Base-by-base conservation (phyloP, 2,113 vertebrate genomes). In the Ptyas mucosa region DNA sequence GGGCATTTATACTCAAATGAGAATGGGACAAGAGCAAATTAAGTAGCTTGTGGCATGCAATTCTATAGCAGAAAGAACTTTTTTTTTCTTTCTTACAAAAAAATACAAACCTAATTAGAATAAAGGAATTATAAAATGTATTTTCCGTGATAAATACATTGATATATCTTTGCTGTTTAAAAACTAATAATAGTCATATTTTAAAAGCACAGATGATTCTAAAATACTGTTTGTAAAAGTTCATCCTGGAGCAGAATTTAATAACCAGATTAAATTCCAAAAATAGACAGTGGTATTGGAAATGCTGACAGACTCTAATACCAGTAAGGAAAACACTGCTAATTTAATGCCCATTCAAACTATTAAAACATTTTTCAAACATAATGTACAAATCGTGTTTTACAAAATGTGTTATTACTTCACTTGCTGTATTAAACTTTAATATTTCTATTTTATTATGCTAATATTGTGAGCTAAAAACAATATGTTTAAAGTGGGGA, bases 231-330 rank as follows among this genome's bases (percentile, higher is more conserved):
- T 90, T 94, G 64, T 95, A 94, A 96, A 88, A 89, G 94, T 96
- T 96, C 94, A 93, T 61, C 91, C 91, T 93, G n/a, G 90, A 94
- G 55, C 52, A 95, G 89, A 88, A 75, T 90, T 95, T 96, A 95
- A 91, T 88, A 39, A 55, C 87, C 92, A 91, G 18, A 61, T 95
- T 88, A 54, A 94, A 94, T 96, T 95, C 92, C 92, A 93, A 10
- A 94, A 95, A 96, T 94, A 95, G 96, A 90, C 96, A 94, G 93
- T 96, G 96, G 89, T 95, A 96, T 96, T 97, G 96, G 96, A 97
- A 93, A 52, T 91, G 89, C 92, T 94, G 95, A 94, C 93, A 94
- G 94, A 57, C 92, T 93, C 93, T 92, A 94, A 49, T 4, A 85
- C 94, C 96, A 95, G 92, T 97, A 94, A 95, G 95, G 69, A 96